A percentile compares a stretch with the other conserved stretches of the same genome.
Conservation (phyloP, 1,140 invertebrate genomes). For the Acarapis woodi region DNA sequence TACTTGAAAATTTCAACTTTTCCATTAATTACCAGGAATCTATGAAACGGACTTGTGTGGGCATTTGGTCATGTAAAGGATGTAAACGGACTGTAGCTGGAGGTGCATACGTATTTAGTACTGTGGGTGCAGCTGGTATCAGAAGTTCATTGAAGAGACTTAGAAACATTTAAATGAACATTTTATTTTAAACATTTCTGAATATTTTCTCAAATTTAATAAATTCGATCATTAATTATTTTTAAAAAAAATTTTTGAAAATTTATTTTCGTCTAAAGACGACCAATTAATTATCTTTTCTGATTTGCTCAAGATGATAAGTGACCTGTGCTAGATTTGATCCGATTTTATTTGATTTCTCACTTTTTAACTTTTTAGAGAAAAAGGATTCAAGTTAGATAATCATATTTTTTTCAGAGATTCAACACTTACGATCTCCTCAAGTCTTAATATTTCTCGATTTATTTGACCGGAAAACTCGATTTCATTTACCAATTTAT, state of each 20-base stretch:
- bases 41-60: conserved; percentile 88
- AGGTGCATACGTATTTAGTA: conserved; percentile 79
- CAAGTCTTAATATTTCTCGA: conserved; percentile 55
- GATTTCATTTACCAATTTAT: conserved; percentile 42
- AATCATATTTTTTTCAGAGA: no score
- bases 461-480: conserved; percentile 50
- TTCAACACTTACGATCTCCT: conserved; percentile 25
- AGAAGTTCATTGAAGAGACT: conserved; percentile 79
- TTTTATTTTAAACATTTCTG: no score
- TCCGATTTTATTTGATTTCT: no score
- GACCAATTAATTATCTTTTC: no score
- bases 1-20: background rate
- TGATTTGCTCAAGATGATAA: no score
- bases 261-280: no score
- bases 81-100: conserved; percentile 78
- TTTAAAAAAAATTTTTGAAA: no score
- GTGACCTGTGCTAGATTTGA: no score
- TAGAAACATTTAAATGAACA: conserved; percentile 73
- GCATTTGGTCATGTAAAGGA: conserved; percentile 89
- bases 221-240: no score
- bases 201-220: no score
- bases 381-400: no score
- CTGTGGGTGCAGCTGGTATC: conserved; percentile 77
- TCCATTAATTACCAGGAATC: conserved; percentile 39
- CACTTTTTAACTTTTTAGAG: no score